phyloP scores from a whole-genome alignment of 2,113 vertebrate species.

The Chunga burmeisteri region DNA sequence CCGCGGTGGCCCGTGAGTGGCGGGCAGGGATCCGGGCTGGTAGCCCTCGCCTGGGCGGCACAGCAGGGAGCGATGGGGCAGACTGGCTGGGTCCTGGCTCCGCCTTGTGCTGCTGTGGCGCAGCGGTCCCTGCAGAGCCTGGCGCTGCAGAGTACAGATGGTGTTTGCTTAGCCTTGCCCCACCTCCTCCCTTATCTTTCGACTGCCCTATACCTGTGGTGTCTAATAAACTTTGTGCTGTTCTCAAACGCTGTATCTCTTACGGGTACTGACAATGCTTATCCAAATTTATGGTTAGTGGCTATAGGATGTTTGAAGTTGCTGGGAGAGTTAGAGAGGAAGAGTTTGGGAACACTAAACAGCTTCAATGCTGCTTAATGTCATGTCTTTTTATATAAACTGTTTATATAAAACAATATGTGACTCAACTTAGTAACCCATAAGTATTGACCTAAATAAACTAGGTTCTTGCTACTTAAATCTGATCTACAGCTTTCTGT shows the following conservation, averaged over 20 bases:
- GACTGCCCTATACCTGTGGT: not conserved
- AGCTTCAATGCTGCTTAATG: not conserved
- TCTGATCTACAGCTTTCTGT: not conserved
- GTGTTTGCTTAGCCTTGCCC: conserved; percentile 56
- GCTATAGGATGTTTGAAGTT: not conserved
- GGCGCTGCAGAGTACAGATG: conserved; percentile 39
- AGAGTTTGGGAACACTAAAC: not conserved
- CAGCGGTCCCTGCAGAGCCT: conserved; percentile 55
- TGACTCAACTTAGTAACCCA: not conserved
- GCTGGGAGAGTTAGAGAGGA: not conserved
- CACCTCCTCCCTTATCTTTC: conserved; percentile 46
- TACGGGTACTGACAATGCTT: not conserved
- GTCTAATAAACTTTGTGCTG: not conserved
- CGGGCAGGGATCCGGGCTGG: rapidly evolving
- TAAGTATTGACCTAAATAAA: conserved; percentile 7
- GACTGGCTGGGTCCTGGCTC: conserved; percentile 21
- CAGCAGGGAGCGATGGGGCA: not conserved
- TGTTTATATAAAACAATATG: not conserved
- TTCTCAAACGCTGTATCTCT: not conserved
- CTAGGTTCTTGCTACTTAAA: not conserved
- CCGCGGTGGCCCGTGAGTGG: rapidly evolving
- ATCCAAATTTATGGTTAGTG: not conserved
- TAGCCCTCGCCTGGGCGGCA: not conserved
- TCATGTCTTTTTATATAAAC: not conserved
- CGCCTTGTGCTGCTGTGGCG: conserved; percentile 57